Percentiles rank a stretch among this genome's conserved stretches.
Evolutionary conservation across 2,888 invertebrate species (phyloP).

Genomic region (Dicranocentrus wangi): DNA sequence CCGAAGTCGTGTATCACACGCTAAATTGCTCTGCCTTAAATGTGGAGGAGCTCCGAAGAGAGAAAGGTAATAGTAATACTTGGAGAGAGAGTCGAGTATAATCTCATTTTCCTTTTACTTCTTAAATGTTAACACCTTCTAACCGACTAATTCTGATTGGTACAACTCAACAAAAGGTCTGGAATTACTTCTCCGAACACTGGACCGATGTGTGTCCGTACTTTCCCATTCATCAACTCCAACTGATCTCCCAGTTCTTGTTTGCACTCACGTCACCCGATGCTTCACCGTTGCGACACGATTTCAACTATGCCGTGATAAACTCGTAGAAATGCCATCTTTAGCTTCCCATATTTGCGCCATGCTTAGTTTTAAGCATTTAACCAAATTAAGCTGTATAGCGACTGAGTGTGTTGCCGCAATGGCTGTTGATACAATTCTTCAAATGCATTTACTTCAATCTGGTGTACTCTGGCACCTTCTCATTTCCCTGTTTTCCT

Average conservation of each 20-base stretch:
- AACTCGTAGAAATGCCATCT: conserved; percentile 89
- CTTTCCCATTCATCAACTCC: conserved; percentile 85
- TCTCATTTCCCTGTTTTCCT: conserved; percentile 90
- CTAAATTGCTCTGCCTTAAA: conserved; percentile 97
- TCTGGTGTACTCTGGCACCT: conserved; percentile 94
- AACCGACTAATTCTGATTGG: too few species aligned
- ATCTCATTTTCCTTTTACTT: too few species aligned
- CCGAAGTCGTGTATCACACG: conserved; percentile 96
- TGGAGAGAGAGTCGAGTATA: too few species aligned
- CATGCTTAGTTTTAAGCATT: conserved; percentile 90
- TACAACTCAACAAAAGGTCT: too few species aligned
- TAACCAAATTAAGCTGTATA: conserved; percentile 87
- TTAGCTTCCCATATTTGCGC: conserved; percentile 90
- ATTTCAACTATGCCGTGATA: conserved; percentile 91
- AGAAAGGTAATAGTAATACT: conserved; percentile 79
- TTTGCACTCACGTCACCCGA: conserved; percentile 91
- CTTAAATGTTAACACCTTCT: too few species aligned
- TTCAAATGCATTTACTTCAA: conserved; percentile 88
- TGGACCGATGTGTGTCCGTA: conserved; percentile 94
- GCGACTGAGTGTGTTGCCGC: conserved; percentile 94
- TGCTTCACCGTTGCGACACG: conserved; percentile 97
- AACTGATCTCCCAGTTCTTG: conserved; percentile 88
- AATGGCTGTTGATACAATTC: conserved; percentile 87
- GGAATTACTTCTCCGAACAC: conserved; percentile 85
- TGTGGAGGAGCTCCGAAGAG: conserved; percentile 96